Base-by-base conservation (phyloP, 2,888 invertebrate species). In the Achlya flavicornis region DNA sequence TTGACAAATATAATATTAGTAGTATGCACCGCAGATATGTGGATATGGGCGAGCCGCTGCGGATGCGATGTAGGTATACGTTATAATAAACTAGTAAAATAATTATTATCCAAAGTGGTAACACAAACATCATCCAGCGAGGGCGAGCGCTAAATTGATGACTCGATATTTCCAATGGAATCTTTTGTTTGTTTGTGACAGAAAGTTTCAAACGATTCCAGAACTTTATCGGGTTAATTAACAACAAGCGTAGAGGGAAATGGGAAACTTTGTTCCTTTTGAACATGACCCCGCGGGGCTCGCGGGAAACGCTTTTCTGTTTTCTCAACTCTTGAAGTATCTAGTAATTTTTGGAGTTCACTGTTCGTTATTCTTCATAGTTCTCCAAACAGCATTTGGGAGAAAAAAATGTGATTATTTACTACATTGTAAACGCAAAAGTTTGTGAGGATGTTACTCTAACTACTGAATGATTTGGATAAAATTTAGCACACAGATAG, bases 151-250 rank as follows among this genome's bases (percentile, higher is more conserved):
- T 53, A 16, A n/a, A 53, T 19, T 53, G 53, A 53, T 1, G 19
- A 53, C 53, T 10, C 7, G 53, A 53, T 53, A 53, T 53, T 53
- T 19, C 19, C 53, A 53, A 53, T 53, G 19, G 16, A 53, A 53
- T 53, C 53, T 16, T 53, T 53, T 16, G 38, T 8, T 48, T 53
- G 53, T 53, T 53, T 53, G 53, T 53, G 16, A 53, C 53, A 19
- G 48, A 53, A 53, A 19, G 53, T 19, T 53, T 10, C 8, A 16
- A 19, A 53, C 53, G 53, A 53, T 53, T 19, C 19, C n/a, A 1
- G 10, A 53, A 53, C 53, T 19, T 53, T 53, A 19, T 53, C 19
- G 16, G 10, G 53, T 53, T 53, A 53, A 53, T 53, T 53, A 53
- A 53, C 53, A 53, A 53, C 53, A 53, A 53, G 19, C 19, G 7